Evolutionary conservation across 1,140 invertebrate species (phyloP).

Genomic region (Latrodectus geometricus): DNA sequence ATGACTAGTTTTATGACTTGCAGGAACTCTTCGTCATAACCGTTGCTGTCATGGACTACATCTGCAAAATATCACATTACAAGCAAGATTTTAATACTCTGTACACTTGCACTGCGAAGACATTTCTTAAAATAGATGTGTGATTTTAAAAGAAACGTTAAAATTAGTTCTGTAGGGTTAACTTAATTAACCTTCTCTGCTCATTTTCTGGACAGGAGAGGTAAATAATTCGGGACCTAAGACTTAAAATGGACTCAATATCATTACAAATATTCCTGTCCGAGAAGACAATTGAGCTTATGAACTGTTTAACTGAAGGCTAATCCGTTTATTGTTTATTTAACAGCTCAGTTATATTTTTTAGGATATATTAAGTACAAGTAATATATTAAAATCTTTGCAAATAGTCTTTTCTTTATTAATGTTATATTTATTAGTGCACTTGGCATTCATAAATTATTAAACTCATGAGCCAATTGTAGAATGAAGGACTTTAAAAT

Average conservation of each 20-base stretch:
- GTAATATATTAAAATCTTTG: too few relatives aligned
- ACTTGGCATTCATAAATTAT: too few relatives aligned
- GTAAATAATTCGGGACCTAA: not conserved
- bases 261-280: too few relatives aligned
- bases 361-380: too few relatives aligned
- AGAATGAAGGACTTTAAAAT: too few relatives aligned
- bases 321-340: too few relatives aligned
- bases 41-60: constrained; percentile 25
- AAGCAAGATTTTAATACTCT: not conserved
- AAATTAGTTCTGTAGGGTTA: not conserved
- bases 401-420: too few relatives aligned
- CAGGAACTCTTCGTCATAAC: constrained; percentile 20
- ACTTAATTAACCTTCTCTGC: not conserved
- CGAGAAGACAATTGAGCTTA: too few relatives aligned
- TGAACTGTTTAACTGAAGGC: too few relatives aligned
- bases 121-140: not conserved
- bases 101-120: not conserved
- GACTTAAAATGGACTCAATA: not conserved
- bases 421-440: too few relatives aligned
- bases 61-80: not conserved
- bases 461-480: too few relatives aligned
- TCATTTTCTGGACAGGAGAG: not conserved
- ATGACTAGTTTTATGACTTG: not conserved
- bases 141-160: not conserved
- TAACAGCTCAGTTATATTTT: too few relatives aligned